Conservation (phyloP, 1,140 invertebrate genomes). For the Atopsyche davidsoni region DNA sequence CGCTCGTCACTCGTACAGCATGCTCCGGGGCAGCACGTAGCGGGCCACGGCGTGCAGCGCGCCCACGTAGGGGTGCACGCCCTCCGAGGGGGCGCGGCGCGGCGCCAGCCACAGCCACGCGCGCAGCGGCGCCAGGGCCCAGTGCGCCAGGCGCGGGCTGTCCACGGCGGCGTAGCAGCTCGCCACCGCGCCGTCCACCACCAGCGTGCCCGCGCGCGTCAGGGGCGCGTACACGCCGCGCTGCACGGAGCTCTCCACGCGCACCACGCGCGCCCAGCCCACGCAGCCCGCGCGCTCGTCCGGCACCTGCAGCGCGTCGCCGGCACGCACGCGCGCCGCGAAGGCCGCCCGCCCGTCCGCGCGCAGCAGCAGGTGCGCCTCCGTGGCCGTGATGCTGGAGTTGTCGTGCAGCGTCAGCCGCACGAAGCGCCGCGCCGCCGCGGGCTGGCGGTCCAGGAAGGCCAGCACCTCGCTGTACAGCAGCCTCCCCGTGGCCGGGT, state of each 20-base stretch:
- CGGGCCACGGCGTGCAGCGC: constrained; percentile 67
- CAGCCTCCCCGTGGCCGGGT: constrained; percentile 54
- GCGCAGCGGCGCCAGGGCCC: constrained; percentile 73
- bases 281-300: constrained; percentile 44
- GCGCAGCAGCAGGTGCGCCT: constrained; percentile 72
- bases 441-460: constrained; percentile 77
- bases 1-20: constrained; percentile 34
- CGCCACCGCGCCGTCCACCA: constrained; percentile 85
- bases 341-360: constrained; percentile 45
- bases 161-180: constrained; percentile 92
- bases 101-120: constrained; percentile 39
- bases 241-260: constrained; percentile 50
- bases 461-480: constrained; percentile 72
- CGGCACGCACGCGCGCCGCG: constrained; percentile 37
- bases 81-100: constrained; percentile 36
- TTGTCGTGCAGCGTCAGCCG: constrained; percentile 65
- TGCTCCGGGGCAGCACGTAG: constrained; percentile 58
- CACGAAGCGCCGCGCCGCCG: constrained; percentile 63
- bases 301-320: constrained; percentile 47
- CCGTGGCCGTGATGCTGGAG: constrained; percentile 68
- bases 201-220: constrained; percentile 77
- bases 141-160: constrained; percentile 79
- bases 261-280: constrained; percentile 57
- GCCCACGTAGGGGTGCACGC: constrained; percentile 84
- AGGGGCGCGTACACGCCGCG: constrained; percentile 85